Base-by-base conservation (phyloP, 2,797 vertebrate species). In the Coilia nasus region DNA sequence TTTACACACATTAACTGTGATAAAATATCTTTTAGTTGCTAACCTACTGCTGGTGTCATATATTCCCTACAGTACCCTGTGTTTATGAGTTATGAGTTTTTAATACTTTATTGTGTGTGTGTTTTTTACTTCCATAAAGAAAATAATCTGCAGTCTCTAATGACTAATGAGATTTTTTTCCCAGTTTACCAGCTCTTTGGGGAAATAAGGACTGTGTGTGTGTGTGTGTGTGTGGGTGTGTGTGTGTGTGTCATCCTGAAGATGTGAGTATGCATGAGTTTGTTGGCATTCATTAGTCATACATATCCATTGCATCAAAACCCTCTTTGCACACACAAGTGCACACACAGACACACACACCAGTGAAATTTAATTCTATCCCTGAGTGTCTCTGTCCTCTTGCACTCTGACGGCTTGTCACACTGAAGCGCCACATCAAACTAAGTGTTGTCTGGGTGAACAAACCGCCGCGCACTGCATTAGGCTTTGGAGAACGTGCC, bases 201-300 rank as follows among this genome's bases (percentile, higher is more conserved):
- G n/a, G n/a, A 62, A 62, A n/a, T 62, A n/a, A 62, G 59, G 59
- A n/a, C 21, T 62, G 75, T 80, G 75, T 44, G 31, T 35, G 28
- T 81, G n/a, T 47, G n/a, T 81, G 75, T 80, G 5, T 60, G 15
- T 60, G 12, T 60, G 12, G 21, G 11, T 60, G 12, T 60, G 2
- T n/a, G 15, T 60, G 15, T n/a, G 2, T 60, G 15, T 60, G 4
- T 60, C 15, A 60, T 60, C n/a, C 57, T 57, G 21, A n/a, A n/a
- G 57, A 60, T 60, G 57, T 60, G 57, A 21, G 57, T 19, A 60
- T 60, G 57, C 57, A n/a, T 60, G 57, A 60, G 0, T 62, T 7
- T 62, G 15, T 60, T 17, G 60, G n/a, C n/a, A n/a, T n/a, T n/a
- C n/a, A n/a, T 47, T 47, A 4, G 46, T 47, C 46, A 10, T 47